Conservation (phyloP, 2,797 vertebrate species). For the Aplochiton taeniatus region DNA sequence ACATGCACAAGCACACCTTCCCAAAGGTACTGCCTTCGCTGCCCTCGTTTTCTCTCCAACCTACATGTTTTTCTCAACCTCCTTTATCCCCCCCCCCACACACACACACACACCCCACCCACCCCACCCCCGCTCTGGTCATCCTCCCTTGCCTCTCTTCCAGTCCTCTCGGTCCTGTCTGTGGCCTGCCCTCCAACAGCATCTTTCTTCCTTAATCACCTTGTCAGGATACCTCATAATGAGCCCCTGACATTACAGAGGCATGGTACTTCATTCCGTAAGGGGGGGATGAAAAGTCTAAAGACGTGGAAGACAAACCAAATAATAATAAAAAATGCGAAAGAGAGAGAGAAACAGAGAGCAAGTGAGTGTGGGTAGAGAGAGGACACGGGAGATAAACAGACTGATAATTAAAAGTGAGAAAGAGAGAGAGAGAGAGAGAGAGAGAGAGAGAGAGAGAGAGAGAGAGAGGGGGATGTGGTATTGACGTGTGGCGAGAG, state of each 20-base stretch:
- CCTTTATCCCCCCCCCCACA: not conserved
- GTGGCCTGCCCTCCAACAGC: slow-evolving; percentile 34
- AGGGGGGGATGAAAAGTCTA: slow-evolving; percentile 19
- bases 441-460: slow-evolving; percentile 34
- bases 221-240: slow-evolving; percentile 29
- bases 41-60: not conserved
- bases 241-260: slow-evolving; percentile 41
- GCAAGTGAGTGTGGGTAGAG: not conserved
- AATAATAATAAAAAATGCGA: too few relatives aligned
- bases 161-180: slow-evolving; percentile 9
- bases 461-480: slow-evolving; percentile 36
- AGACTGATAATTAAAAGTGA: not conserved
- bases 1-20: too few relatives aligned
- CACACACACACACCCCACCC: too few relatives aligned
- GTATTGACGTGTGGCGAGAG: slow-evolving; percentile 5
- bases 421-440: slow-evolving; percentile 27
- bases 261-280: slow-evolving; percentile 39
- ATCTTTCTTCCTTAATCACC: slow-evolving; percentile 48
- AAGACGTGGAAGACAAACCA: slow-evolving; percentile 33
- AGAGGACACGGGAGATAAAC: not conserved
- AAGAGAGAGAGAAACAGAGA: slow-evolving; percentile 20
- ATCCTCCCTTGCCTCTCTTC: slow-evolving; percentile 15
- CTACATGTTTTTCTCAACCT: not conserved
- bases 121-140: not conserved
- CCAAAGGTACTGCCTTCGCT: not conserved